A percentile compares a stretch with the other conserved stretches of the same genome.
phyloP scores from a whole-genome alignment of 2,797 vertebrate genomes.

The Rhincodon typus region DNA sequence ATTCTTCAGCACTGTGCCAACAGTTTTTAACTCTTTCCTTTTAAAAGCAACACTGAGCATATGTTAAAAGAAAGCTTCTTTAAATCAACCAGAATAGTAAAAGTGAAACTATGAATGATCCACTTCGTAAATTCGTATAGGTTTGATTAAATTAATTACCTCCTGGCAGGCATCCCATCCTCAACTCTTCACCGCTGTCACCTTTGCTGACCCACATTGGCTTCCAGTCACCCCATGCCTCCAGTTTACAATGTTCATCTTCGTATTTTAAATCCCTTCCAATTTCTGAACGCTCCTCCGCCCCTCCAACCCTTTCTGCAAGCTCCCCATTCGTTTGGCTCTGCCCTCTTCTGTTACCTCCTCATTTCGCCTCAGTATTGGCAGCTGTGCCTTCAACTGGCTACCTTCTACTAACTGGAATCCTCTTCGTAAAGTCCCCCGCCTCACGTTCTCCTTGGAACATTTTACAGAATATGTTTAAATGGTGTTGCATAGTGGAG shows the following conservation, averaged over 20 bases:
- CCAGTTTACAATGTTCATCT: not conserved
- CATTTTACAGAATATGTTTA: not conserved
- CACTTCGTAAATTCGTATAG: not conserved
- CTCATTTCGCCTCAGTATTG: not conserved
- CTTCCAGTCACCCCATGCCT: not conserved
- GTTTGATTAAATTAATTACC: not conserved
- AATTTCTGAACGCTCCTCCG: not conserved
- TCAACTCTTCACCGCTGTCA: not conserved
- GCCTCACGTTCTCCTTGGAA: not conserved
- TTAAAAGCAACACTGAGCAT: not conserved
- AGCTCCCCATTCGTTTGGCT: not conserved
- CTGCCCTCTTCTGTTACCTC: not conserved
- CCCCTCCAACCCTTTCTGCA: not conserved
- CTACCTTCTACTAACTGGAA: not conserved
- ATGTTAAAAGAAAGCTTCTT: not conserved
- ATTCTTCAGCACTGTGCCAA: not conserved
- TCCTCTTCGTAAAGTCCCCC: not conserved
- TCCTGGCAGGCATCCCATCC: not conserved
- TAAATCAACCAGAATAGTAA: not conserved
- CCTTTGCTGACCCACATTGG: not conserved
- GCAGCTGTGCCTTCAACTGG: not conserved
- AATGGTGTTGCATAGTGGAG: not conserved
- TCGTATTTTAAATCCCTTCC: not conserved
- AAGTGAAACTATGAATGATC: not conserved
- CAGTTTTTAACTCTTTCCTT: conserved; percentile 21